Evolutionary conservation across 2,797 vertebrate genomes (phyloP), one percentile per base, ranked within the genome.

Genomic region (Acanthis flammea): DNA sequence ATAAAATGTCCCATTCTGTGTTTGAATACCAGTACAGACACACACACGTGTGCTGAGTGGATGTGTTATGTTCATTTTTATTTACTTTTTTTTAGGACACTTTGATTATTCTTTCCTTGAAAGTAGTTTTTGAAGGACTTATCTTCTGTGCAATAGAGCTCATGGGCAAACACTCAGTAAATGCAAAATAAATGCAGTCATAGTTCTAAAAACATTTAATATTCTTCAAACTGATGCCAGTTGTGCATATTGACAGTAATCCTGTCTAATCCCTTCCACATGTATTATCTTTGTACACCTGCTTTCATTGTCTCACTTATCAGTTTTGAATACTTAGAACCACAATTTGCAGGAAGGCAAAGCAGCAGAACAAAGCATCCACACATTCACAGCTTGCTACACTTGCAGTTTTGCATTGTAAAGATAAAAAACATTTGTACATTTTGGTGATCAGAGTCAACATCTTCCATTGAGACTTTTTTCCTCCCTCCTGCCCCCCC

Each of bases 211-310:
- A 85, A 31, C 73, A 28, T 86, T 71, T 92, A n/a, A 19, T 54
- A 50, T 95, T 86, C 86, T 88, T 95, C 74, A 78, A 80, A 77
- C 33, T 33, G 75, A 72, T 90, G 84, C 33, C 84, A 66, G 72
- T 81, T 81, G 87, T 78, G 48, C 23, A 27, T 75, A 72, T 6
- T 83, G 86, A 91, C 86, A 92, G 87, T 94, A 95, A 96, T 95
- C 84, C 75, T 58, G 30, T 31, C 66, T 96, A 93, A 96, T 94
- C 91, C 82, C 13, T 57, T 89, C 50, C 87, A 81, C 78, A 28
- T 17, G 19, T 61, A 51, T 87, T 93, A 71, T 83, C 75, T 93
- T 78, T 75, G 81, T 90, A 83, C 79, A 96, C 94, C 94, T 96
- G 85, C 87, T 90, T 81, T 73, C 60, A 73, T 65, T 89, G 78